Evolutionary conservation across 30 jellyfish, hydroid and myxozoan species (phyloP).

Genomic region (Pelagia noctiluca): DNA sequence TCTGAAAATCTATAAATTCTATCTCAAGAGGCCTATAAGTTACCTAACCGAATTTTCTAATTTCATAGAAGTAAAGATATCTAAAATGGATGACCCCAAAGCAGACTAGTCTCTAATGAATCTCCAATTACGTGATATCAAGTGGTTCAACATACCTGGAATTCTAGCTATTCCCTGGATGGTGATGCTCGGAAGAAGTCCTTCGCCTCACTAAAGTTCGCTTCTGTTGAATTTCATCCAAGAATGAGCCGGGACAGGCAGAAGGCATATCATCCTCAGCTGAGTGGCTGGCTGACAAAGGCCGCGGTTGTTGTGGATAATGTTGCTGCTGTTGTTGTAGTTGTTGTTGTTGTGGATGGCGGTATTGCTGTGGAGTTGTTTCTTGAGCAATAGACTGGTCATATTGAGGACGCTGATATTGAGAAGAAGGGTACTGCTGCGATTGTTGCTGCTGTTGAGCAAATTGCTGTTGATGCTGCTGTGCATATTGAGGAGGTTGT

Average conservation of each 20-base stretch:
- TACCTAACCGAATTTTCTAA: too few relatives aligned
- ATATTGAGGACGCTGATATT: background rate
- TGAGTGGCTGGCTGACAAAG: slow-evolving; percentile 41
- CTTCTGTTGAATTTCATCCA: slow-evolving; percentile 77
- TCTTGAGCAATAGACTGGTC: background rate
- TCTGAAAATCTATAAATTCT: too few relatives aligned
- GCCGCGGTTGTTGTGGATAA: background rate
- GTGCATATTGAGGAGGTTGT: background rate
- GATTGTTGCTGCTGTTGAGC: slow-evolving; percentile 15
- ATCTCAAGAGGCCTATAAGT: too few relatives aligned
- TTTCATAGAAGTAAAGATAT: too few relatives aligned
- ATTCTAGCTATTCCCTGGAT: background rate
- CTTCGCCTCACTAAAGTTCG: slow-evolving; percentile 65
- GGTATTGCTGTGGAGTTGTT: slow-evolving; percentile 8
- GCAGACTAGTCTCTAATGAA: too few relatives aligned
- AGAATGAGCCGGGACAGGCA: slow-evolving; percentile 91
- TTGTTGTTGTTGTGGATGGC: background rate
- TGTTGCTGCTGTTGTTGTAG: slow-evolving; percentile 33
- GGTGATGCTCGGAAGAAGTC: slow-evolving; percentile 30
- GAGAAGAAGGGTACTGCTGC: slow-evolving; percentile 17
- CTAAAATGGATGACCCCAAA: too few relatives aligned
- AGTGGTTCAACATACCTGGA: too few relatives aligned
- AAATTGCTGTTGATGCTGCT: slow-evolving; percentile 27
- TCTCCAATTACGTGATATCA: too few relatives aligned
- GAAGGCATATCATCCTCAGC: slow-evolving; percentile 85